phyloP scores from a whole-genome alignment of 1,140 invertebrate species.

The Carposina sasakii region DNA sequence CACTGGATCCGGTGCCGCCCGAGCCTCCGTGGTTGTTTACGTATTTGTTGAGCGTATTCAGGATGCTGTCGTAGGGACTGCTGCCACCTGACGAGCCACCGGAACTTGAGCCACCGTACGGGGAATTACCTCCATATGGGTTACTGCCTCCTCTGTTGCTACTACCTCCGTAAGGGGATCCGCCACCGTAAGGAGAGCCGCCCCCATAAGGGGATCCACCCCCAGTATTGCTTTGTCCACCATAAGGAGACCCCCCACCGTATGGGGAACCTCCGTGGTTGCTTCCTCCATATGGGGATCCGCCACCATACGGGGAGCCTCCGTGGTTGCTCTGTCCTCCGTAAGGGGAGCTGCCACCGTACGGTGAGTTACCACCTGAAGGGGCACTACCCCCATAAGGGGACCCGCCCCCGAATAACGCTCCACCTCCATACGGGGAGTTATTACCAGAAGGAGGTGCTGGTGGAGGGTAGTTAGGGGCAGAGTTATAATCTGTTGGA shows the following conservation, averaged over 20 bases:
- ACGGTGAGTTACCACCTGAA: slow-evolving; percentile 15
- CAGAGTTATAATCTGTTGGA: slow-evolving; percentile 40
- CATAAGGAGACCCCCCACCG: slow-evolving; percentile 24
- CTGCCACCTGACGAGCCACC: slow-evolving; percentile 32
- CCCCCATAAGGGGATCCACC: slow-evolving; percentile 5
- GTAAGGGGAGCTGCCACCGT: slow-evolving; percentile 12
- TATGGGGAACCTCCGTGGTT: slow-evolving; percentile 35
- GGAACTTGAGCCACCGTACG: slow-evolving; percentile 28
- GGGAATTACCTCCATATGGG: slow-evolving; percentile 28
- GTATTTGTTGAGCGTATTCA: slow-evolving; percentile 45
- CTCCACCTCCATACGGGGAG: slow-evolving; percentile 29
- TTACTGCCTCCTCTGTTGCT: slow-evolving; percentile 25
- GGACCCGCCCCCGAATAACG: slow-evolving; percentile 28
- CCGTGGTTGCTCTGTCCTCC: slow-evolving; percentile 25
- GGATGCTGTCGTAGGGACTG: slow-evolving; percentile 43
- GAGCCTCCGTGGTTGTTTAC: slow-evolving; percentile 34
- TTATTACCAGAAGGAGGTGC: slow-evolving; percentile 45
- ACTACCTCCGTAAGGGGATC: slow-evolving; percentile 34
- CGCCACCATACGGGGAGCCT: slow-evolving; percentile 23
- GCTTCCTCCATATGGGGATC: slow-evolving; percentile 29
- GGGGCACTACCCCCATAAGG: slow-evolving; percentile 28
- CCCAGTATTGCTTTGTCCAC: slow-evolving; percentile 2
- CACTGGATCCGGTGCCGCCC: slow-evolving; percentile 24
- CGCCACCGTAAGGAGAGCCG: slow-evolving; percentile 34
- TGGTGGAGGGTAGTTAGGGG: slow-evolving; percentile 59